Percentiles rank a stretch among this genome's conserved stretches.
Conservation (phyloP, 1,140 invertebrate genomes). For the Atta colombica region DNA sequence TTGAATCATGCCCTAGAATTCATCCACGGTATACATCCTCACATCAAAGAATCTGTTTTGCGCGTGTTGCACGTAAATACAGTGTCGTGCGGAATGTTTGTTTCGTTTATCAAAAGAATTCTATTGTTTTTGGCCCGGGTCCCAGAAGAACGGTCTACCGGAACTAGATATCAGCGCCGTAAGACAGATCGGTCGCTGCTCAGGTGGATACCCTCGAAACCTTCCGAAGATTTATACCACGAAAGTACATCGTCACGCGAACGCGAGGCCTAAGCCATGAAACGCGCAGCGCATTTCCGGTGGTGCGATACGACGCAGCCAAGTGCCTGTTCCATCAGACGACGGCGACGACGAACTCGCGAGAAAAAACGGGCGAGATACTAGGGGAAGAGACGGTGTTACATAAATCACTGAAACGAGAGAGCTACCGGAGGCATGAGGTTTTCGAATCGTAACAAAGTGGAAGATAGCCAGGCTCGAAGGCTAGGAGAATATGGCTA, state of each 20-base stretch:
- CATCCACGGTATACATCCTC: background rate
- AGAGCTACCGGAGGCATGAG: slow-evolving; percentile 49
- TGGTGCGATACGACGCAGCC: slow-evolving; percentile 21
- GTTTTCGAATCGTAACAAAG: slow-evolving; percentile 77
- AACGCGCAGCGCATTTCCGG: slow-evolving; percentile 27
- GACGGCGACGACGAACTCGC: slow-evolving; percentile 16
- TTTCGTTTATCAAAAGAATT: slow-evolving; percentile 61
- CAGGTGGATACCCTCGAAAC: background rate
- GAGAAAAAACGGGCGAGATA: slow-evolving; percentile 29
- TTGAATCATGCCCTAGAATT: background rate
- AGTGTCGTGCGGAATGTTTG: slow-evolving; percentile 27
- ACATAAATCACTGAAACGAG: slow-evolving; percentile 73
- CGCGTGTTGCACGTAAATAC: slow-evolving; percentile 41
- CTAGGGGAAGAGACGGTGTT: slow-evolving; percentile 40
- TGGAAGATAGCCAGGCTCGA: slow-evolving; percentile 73
- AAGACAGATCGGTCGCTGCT: slow-evolving; percentile 15
- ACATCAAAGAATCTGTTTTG: slow-evolving; percentile 18
- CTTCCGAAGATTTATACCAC: slow-evolving; percentile 66
- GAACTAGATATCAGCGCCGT: slow-evolving; percentile 33
- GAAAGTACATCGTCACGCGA: slow-evolving; percentile 66
- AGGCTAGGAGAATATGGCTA: slow-evolving; percentile 70
- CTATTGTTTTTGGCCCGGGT: slow-evolving; percentile 46
- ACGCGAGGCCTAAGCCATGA: slow-evolving; percentile 37
- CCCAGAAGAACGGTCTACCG: slow-evolving; percentile 30
- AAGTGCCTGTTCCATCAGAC: slow-evolving; percentile 36